Evolutionary conservation across 1,140 invertebrate genomes (phyloP).

Genomic region (Metopolophium dirhodum): DNA sequence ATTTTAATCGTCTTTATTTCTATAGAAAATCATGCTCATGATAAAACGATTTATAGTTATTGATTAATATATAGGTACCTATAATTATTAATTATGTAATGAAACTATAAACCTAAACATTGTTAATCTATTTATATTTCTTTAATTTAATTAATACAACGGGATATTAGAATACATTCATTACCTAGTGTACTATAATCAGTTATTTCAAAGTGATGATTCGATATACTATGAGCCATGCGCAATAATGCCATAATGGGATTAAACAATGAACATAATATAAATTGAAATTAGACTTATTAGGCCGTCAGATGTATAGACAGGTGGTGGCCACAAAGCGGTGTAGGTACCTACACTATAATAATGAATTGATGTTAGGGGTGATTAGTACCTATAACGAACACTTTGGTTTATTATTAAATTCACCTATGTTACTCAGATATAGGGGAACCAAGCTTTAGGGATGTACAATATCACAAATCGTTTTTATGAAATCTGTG

Average conservation of each 20-base stretch:
- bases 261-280: conserved; percentile 16
- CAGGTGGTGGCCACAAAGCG: conserved; percentile 2
- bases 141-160: neutral
- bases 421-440: neutral
- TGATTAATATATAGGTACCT: neutral
- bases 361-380: conserved; percentile 43
- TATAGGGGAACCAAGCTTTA: neutral
- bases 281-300: conserved; percentile 38
- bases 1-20: neutral
- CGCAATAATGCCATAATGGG: neutral
- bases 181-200: neutral
- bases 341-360: neutral
- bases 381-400: neutral
- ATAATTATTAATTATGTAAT: neutral
- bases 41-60: neutral
- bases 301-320: neutral
- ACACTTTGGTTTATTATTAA: conserved; percentile 42
- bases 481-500: neutral
- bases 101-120: neutral
- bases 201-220: neutral
- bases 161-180: neutral
- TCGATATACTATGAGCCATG: neutral
- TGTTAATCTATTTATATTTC: neutral
- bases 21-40: neutral
- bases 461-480: neutral